Evolutionary conservation across 2,888 invertebrate genomes (phyloP).

Genomic region (Hydropsyche betteni): DNA sequence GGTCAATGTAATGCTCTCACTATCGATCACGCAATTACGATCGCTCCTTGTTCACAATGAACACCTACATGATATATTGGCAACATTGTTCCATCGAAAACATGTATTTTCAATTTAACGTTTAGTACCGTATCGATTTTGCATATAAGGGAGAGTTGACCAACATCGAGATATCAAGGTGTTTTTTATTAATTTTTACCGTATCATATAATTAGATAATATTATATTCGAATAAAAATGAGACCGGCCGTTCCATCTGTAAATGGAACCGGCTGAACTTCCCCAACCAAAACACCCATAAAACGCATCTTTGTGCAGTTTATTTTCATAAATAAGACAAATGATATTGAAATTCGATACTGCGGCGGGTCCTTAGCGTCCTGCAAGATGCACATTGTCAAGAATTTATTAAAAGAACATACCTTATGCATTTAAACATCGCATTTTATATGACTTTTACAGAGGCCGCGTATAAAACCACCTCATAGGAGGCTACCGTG

Average conservation of each 20-base stretch:
- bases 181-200: too few species aligned
- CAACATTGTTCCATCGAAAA: not conserved
- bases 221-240: too few species aligned
- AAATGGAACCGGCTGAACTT: too few species aligned
- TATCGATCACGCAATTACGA: not conserved
- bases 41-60: constrained; percentile 17
- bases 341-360: constrained; percentile 10
- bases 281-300: too few species aligned
- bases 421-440: constrained; percentile 1
- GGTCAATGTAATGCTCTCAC: constrained; percentile 21
- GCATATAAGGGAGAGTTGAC: too few species aligned
- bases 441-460: constrained; percentile 18
- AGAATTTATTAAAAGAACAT: constrained; percentile 13
- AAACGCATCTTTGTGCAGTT: not conserved
- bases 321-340: constrained; percentile 4
- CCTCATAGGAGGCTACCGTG: not conserved
- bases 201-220: too few species aligned
- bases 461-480: not conserved
- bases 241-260: too few species aligned
- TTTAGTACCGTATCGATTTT: too few species aligned
- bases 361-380: not conserved
- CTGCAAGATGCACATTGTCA: not conserved
- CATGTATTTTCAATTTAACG: constrained; percentile 13
- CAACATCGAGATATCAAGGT: too few species aligned
- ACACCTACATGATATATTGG: not conserved